Evolutionary conservation across 2,113 vertebrate species (phyloP), one percentile per base, ranked within the genome.

Genomic region (Spilogale gracilis): DNA sequence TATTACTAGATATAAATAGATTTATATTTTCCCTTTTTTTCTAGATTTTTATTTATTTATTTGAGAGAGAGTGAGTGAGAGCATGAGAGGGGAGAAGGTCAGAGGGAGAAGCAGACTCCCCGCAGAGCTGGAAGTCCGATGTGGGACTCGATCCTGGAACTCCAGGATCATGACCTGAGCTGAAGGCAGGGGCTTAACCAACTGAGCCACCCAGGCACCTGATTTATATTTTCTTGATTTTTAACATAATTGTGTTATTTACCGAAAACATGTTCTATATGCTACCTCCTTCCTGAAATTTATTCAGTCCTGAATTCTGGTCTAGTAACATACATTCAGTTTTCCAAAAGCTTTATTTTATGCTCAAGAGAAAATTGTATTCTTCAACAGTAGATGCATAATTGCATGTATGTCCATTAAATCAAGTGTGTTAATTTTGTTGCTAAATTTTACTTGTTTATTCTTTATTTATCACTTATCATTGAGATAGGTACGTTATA

Each of bases 261-360:
- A 18, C 30, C 16, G 32, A 67, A 95, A 78, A 58, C 16, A 23
- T n/a, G 30, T n/a, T 17, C n/a, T 54, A 5, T 73, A 4, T n/a
- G 48, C 48, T 38, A 91, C 50, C 52, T 85, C 30, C 63, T 82
- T 89, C 54, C n/a, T 89, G 60, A 95, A 95, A 91, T 78, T 21
- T 76, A 20, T 58, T 9, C 8, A 50, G 20, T 43, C 30, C 58
- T 95, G 38, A 78, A 21, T 58, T 76, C 21, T 58, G 11, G 17
- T 18, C 48, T 20, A 32, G 13, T 48, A 50, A 38, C 20, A 7
- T 16, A n/a, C 52, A 48, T 76, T 65, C 2, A 76, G 2, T 21
- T 67, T 90, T 58, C 71, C 20, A 58, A 58, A 67, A 14, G 17
- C 20, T 78, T 91, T 48, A 63, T 67, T 9, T 13, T 50, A 30